Base-by-base conservation (phyloP, 2,888 invertebrate genomes). In the Myopa tessellatipennis region DNA sequence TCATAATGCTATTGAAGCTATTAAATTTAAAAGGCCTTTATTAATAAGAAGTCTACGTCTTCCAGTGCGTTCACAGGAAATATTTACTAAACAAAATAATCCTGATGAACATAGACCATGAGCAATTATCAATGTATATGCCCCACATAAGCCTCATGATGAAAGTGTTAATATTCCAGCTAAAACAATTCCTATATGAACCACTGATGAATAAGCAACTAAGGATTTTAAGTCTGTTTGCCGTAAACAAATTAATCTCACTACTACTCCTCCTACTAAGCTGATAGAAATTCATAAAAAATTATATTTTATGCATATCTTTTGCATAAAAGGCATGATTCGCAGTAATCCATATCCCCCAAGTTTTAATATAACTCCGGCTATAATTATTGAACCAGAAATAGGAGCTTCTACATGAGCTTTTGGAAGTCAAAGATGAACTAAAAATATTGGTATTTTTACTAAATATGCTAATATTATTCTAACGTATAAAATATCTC, bases 331-430 rank as follows among this genome's bases (percentile, higher is more conserved):
- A 82, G 85, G 82, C 86, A 92, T 86, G 83, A 92, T 82, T 0
- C 93, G 93, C 78, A 93, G 87, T 84, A 94, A 83, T 0, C 94
- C 94, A 90, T 93, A 94, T 0, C 93, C 93, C 0, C 94, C 94
- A 90, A 94, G 91, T 86, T 94, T 94, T 89, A 95, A 90, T 85
- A 94, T 91, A 88, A 94, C 90, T 0, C 93, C 93, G 94, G n/a
- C n/a, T n/a, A n/a, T 92, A 91, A 94, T 92, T 90, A 94, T 94
- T 3, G 94, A 94, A 0, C 94, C 94, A 3, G 92, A 91, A 81
- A 94, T 90, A 5, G 94, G 93, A 77, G 94, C 94, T 82, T 94
- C 94, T 2, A 94, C 93, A 92, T 94, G 94, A 89, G 94, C 94
- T 74, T 93, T 93, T 79, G 94, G 94, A 45, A 94, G 87, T 85